These are phyloP conservation scores for Tupaia chinensis DNA, from an alignment of 2,113 vertebrate genomes.

Conservation along the genomic window DNA sequence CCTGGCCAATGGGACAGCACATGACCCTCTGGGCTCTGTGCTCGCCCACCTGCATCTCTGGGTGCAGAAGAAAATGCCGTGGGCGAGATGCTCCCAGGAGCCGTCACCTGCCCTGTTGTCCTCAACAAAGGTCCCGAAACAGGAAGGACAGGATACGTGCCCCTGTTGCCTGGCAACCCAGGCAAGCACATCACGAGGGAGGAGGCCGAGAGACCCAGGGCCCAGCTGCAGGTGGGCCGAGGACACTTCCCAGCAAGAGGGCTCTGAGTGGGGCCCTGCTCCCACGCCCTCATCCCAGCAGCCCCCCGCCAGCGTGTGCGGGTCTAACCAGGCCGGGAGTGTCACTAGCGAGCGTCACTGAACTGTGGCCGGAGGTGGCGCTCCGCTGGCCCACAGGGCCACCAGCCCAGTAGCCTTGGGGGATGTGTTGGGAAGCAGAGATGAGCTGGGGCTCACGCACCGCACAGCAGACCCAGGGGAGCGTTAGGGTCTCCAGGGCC, in stretches of 20 bases:
- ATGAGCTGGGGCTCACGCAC: not conserved
- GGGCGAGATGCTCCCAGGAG: not conserved
- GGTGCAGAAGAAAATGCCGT: not conserved
- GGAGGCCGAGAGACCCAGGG: not conserved
- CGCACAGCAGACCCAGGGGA: not conserved
- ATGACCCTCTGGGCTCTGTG: not conserved
- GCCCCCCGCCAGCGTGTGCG: not conserved
- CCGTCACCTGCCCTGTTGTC: not conserved
- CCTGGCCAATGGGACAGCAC: not conserved
- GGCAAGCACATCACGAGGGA: not conserved
- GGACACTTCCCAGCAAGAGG: not conserved
- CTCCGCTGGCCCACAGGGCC: not conserved
- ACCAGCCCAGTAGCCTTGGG: not conserved
- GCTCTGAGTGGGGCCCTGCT: not conserved
- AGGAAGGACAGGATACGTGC: not conserved
- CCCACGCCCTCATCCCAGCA: not conserved
- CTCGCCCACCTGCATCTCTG: not conserved
- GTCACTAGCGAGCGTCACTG: not conserved
- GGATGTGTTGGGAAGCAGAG: not conserved
- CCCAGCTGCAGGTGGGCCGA: not conserved
- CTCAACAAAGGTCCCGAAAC: not conserved
- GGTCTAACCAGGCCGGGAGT: not conserved
- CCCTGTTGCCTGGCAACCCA: conserved; percentile 50
- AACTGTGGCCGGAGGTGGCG: not conserved
- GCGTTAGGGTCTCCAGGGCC: not conserved